phyloP scores from a whole-genome alignment of 2,797 vertebrate species.

The Pangasius larnaudii region DNA sequence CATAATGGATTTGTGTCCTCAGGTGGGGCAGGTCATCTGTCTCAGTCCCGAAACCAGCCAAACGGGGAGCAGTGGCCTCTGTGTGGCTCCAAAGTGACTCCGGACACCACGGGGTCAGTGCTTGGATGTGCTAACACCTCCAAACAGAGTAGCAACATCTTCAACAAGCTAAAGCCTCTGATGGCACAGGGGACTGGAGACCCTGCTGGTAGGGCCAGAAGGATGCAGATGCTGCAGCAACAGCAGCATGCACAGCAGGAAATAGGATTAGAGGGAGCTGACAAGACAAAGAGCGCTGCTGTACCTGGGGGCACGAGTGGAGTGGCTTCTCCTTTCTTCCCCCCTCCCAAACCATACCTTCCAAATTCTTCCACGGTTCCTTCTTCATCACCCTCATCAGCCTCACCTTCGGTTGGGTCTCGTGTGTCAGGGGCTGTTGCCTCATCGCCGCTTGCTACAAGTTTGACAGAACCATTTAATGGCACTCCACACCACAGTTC shows the following conservation, averaged over 20 bases:
- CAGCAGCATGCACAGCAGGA: conserved; percentile 79
- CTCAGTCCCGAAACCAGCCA: conserved; percentile 73
- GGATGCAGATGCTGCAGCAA: conserved; percentile 81
- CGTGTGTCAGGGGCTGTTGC: conserved; percentile 50
- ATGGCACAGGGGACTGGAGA: conserved; percentile 79
- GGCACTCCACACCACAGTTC: conserved; percentile 70
- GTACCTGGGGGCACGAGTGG: conserved; percentile 66
- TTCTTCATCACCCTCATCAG: conserved; percentile 70
- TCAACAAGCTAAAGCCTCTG: conserved; percentile 81
- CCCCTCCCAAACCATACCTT: conserved; percentile 73
- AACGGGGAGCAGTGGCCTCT: conserved; percentile 79
- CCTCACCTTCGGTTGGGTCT: conserved; percentile 63
- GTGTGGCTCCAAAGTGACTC: conserved; percentile 71
- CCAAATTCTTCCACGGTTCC: conserved; percentile 66
- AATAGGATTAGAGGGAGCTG: conserved; percentile 67
- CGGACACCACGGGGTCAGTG: conserved; percentile 61
- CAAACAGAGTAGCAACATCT: conserved; percentile 78
- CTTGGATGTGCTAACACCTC: conserved; percentile 67
- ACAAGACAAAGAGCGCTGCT: conserved; percentile 72
- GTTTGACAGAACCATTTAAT: conserved; percentile 73
- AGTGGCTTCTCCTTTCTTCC: conserved; percentile 74
- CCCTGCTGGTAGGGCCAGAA: conserved; percentile 76
- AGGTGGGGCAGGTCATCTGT: conserved; percentile 68
- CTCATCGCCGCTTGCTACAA: conserved; percentile 53
- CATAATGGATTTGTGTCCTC: conserved; percentile 80